Base-by-base conservation (phyloP, 2,888 invertebrate genomes). In the Orthosia gracilis region DNA sequence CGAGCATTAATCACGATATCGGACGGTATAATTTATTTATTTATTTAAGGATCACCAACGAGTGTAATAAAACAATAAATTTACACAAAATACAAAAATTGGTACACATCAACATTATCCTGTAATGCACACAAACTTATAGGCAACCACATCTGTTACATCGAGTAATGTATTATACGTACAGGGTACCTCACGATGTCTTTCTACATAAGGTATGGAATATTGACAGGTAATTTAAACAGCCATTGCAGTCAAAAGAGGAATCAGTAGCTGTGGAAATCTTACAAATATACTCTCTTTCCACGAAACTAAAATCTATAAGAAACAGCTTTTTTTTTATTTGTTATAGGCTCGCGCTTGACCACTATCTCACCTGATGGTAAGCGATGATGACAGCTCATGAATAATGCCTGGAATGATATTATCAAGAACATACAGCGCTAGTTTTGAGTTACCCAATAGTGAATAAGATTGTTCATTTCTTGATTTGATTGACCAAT, bases 401-500 rank as follows among this genome's bases (percentile, higher is more conserved):
- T 74, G 71, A 86, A 89, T 85, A 80, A 88, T 87, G 85, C 81
- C 73, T 80, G 76, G 78, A 84, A 80, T 47, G 63, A 52, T 77
- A 85, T 84, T 85, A 87, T 85, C 78, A 72, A 80, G 77, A 87
- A 71, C 69, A 76, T 77, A 85, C 73, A 79, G 76, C 65, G 59
- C 26, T 67, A 84, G 78, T 81, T 80, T 78, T 74, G 77, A 80
- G 78, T 63, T 58, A 69, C 72, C 54, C 69, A 71, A 76, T 70
- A 67, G 78, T 74, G 76, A 85, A 83, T 78, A 80, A 82, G 82
- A 85, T 73, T 82, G 72, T 84, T 86, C 75, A 89, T 85, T 84
- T 87, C 86, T 78, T 85, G 80, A 86, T 88, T 88, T 85, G 83
- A 89, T 80, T 82, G 82, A 79, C 74, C 84, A 84, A 87, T 87